A percentile compares a stretch with the other conserved stretches of the same genome.
Evolutionary conservation across 2,113 vertebrate species (phyloP).

Genomic region (Oryzias javanicus): DNA sequence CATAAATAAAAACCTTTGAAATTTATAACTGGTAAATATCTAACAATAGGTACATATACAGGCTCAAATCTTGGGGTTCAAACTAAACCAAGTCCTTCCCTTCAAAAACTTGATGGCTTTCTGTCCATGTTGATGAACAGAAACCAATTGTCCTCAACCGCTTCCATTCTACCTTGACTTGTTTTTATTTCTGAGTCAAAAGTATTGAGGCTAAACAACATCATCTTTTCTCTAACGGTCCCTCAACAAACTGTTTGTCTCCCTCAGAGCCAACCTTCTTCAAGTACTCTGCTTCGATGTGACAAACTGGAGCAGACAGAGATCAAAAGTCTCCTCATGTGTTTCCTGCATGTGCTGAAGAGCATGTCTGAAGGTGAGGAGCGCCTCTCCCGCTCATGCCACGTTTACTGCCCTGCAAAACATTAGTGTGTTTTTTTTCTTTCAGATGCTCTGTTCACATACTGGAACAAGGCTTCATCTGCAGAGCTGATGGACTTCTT

Average conservation of each 20-base stretch:
- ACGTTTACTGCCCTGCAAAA: background rate
- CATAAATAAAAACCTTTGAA: no score
- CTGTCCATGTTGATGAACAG: no score
- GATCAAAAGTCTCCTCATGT: constrained; percentile 96
- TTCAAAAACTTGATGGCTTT: no score
- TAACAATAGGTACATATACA: no score
- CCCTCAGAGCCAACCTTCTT: constrained; percentile 81
- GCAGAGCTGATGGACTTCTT: constrained; percentile 98
- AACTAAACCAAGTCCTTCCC: no score
- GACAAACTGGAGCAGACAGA: constrained; percentile 96
- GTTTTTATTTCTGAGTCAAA: constrained; percentile 6
- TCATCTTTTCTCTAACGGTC: constrained; percentile 6
- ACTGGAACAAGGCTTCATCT: constrained; percentile 95
- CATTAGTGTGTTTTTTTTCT: constrained; percentile 12
- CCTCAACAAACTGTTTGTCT: constrained; percentile 33
- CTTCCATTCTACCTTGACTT: background rate
- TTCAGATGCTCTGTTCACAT: constrained; percentile 93
- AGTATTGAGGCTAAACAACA: background rate
- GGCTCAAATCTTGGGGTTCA: no score
- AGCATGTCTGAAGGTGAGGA: constrained; percentile 96
- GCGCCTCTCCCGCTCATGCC: background rate
- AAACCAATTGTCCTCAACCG: no score
- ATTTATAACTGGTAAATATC: no score
- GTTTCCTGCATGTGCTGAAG: constrained; percentile 94
- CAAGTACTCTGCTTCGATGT: constrained; percentile 85